Conservation (phyloP, 2,113 vertebrate species). For the Sorex araneus region DNA sequence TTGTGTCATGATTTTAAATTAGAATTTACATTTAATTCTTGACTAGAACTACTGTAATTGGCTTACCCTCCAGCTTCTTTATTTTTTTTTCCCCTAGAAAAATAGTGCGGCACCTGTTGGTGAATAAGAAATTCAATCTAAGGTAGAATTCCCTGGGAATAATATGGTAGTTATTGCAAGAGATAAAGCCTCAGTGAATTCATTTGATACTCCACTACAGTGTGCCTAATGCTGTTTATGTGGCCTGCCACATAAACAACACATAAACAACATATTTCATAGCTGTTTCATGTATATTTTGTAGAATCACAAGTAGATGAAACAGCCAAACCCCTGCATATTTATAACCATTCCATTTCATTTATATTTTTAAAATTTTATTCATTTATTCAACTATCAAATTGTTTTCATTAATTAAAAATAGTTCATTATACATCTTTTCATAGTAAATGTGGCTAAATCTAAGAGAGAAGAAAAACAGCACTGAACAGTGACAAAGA, state of each 20-base stretch:
- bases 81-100: slow-evolving; percentile 59
- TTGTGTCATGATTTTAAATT: slow-evolving; percentile 78
- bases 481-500: not conserved
- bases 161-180: not conserved
- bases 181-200: no score
- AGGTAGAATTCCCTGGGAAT: not conserved
- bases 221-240: not conserved
- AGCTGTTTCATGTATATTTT: no score
- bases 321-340: not conserved
- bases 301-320: not conserved
- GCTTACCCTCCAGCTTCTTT: slow-evolving; percentile 47
- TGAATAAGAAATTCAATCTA: slow-evolving; percentile 61
- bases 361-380: not conserved
- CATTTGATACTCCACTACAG: no score
- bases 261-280: no score
- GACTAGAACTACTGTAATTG: slow-evolving; percentile 73
- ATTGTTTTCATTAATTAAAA: slow-evolving; percentile 42
- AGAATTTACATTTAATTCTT: slow-evolving; percentile 76
- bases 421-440: not conserved
- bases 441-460: not conserved
- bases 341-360: not conserved
- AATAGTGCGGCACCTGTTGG: slow-evolving; percentile 73
- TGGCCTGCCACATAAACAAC: no score
- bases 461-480: not conserved
- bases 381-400: no score